Base-by-base conservation (phyloP, 1,140 invertebrate species). In the Gryon sp. region DNA sequence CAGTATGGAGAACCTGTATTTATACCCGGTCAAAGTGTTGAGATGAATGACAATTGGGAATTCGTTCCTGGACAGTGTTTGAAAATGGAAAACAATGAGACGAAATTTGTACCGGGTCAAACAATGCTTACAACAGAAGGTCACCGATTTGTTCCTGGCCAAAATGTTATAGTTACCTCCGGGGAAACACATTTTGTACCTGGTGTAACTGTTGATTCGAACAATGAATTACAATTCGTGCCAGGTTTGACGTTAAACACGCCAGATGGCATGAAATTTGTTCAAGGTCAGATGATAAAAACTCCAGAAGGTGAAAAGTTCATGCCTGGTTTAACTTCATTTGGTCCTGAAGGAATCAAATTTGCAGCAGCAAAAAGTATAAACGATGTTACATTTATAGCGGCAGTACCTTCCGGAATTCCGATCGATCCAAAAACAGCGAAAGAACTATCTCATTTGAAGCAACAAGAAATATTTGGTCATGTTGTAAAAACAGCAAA, bases 241-340 rank as follows among this genome's bases (percentile, higher is more conserved):
- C 90, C 92, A n/a, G 93, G 93, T 4, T 91, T 91, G 24, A 91
- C 90, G 22, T 87, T 94, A 30, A 90, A 92, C 38, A 93, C 92
- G 1, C 89, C 91, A 36, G 89, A 92, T 68, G 92, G 92, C 14
- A 83, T 88, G 0, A 92, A 92, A 82, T 93, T 93, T 79, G 89
- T 94, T 22, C 90, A 93, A 86, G 93, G 93, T 4, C 92, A 93
- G 83, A 88, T 93, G 45, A 82, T 93, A 1, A 89, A 87, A 36
- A 91, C 90, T 12, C 84, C 89, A 2, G 87, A 88, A 36, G 91
- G 90, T 12, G 88, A 91, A 38, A 91, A 89, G 65, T 93, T 93
- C 73, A 79, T 92, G 18, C 91, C 92, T 0, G 92, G 92, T 9
- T 65, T n/a, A 5, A 91, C 90, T 65, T 87, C 83, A 9, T 83